Evolutionary conservation across 2,888 invertebrate genomes (phyloP), one percentile per base, ranked within the genome.

Genomic region (Petrolisthes manimaculis): DNA sequence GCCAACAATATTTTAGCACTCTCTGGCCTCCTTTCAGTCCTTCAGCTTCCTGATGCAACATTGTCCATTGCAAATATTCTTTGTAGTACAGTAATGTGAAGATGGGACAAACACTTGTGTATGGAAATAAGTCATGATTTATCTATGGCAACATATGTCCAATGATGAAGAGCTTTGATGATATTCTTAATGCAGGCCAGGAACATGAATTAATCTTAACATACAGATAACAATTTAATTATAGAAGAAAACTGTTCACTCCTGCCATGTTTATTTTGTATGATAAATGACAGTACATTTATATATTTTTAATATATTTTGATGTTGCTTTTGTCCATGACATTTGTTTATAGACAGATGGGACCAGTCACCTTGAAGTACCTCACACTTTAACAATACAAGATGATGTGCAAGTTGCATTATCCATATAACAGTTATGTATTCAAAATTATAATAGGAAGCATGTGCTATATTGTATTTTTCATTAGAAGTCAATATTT

Each of bases 71-170:
- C 84, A 24, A 37, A 75, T 84, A 21, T 75, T 77, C 56, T 83
- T 53, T 84, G 84, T 84, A 84, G 74, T 55, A 55, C 75, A 74
- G 75, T 56, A 74, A 55, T 37, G 51, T 54, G 54, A 75, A 56
- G 75, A 55, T 55, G 54, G 67, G 67, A 24, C 21, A 75, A 24
- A 74, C 55, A 56, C 21, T 8, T 84, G 75, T 75, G 55, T 53
- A 24, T 9, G 54, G 37, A 18, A 84, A 74, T 24, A 56, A 84
- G 37, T 51, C 37, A 75, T 54, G 61, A 51, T 75, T 37, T 12
- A 56, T 37, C 84, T 84, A 51, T 84, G 84, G 84, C 84, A 84
- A 74, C 75, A 84, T 84, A 75, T 56, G 75, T 84, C 75, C 74
- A 75, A 74, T 84, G 84, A 84, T 74, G 84, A 84, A 75, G 84